A percentile compares a stretch with the other conserved stretches of the same genome.
Evolutionary conservation across 1,140 invertebrate species (phyloP).

Genomic region (Trypoxylus dichotomus): DNA sequence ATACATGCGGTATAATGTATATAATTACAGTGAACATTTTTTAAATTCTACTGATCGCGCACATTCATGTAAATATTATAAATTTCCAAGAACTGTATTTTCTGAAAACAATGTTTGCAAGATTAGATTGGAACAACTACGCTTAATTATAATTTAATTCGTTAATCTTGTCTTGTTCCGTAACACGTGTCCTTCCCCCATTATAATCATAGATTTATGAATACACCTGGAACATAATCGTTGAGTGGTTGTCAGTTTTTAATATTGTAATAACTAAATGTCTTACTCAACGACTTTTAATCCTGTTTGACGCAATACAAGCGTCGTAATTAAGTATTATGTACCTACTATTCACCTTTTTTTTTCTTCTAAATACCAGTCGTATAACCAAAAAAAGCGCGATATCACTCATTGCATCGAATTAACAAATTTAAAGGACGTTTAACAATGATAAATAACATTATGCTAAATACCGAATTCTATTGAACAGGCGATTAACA

Average conservation of each 20-base stretch:
- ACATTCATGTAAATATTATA: neutral
- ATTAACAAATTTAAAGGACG: neutral
- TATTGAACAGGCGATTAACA: conserved; percentile 1
- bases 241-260: neutral
- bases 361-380: neutral
- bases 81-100: neutral
- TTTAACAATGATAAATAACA: conserved; percentile 4
- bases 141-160: neutral
- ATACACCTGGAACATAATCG: neutral
- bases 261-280: neutral
- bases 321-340: neutral
- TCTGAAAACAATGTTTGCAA: neutral
- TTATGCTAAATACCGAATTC: neutral
- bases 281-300: neutral
- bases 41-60: neutral
- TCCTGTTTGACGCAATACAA: conserved; percentile 6
- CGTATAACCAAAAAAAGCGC: neutral
- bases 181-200: neutral
- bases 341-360: neutral
- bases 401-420: neutral
- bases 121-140: neutral
- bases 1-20: neutral
- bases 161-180: neutral
- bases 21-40: neutral
- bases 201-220: neutral